Conservation (phyloP, 2,888 invertebrate genomes). For the Nemotelus nigrinus region DNA sequence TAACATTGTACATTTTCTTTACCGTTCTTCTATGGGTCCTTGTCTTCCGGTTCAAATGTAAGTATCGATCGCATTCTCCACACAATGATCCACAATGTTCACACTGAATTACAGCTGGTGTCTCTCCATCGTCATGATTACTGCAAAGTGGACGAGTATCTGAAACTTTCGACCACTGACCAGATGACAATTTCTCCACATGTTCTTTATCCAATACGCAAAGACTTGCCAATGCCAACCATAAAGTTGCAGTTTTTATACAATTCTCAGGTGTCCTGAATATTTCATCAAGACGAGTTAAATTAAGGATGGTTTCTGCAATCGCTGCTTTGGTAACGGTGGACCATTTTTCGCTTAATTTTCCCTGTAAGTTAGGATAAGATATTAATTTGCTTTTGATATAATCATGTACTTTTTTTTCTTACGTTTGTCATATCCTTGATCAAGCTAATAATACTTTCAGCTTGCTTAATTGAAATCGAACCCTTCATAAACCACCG, state of each 20-base stretch:
- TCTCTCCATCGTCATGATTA: constrained; percentile 96
- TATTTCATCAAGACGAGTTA: constrained; percentile 82
- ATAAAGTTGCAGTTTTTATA: constrained; percentile 83
- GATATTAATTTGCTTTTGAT: too few relatives aligned
- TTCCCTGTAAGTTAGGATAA: constrained; percentile 71
- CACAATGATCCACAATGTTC: constrained; percentile 91
- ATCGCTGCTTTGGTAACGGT: constrained; percentile 87
- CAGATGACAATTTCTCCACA: constrained; percentile 81
- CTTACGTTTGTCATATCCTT: constrained; percentile 92
- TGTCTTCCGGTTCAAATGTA: constrained; percentile 91
- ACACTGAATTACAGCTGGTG: constrained; percentile 92
- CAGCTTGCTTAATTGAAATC: constrained; percentile 85
- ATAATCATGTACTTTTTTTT: constrained; percentile 47
- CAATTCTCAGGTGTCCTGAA: constrained; percentile 81
- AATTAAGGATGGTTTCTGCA: constrained; percentile 84
- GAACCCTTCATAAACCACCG: constrained; percentile 90
- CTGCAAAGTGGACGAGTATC: constrained; percentile 83
- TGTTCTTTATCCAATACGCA: constrained; percentile 93
- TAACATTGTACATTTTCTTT: background rate
- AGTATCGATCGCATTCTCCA: constrained; percentile 93
- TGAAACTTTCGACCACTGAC: constrained; percentile 76
- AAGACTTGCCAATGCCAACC: constrained; percentile 92
- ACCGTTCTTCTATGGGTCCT: constrained; percentile 79
- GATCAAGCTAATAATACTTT: constrained; percentile 85
- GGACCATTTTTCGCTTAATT: constrained; percentile 86